Base-by-base conservation (phyloP, 2,888 invertebrate genomes). In the Leptinotarsa rubiginosa region DNA sequence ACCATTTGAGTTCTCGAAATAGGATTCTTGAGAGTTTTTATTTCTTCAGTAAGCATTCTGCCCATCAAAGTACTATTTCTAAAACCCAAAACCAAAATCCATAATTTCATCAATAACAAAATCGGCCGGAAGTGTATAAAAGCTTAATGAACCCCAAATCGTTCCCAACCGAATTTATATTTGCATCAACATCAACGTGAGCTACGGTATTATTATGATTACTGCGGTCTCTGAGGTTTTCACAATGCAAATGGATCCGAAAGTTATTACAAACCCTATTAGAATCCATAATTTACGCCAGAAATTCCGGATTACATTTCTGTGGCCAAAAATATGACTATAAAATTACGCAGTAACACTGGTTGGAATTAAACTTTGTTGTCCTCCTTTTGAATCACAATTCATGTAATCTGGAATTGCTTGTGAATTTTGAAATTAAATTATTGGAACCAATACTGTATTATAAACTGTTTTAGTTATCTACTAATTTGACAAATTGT, bases 171-270 rank as follows among this genome's bases (percentile, higher is more conserved):
- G 0, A 52, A 7, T 5, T 52, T 52, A 52, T 52, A 52, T 52
- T 52, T 16, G 50, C n/a, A 52, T n/a, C 16, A 52, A n/a, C 50
- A 52, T n/a, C 50, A 52, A 18, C 50, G 50, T 16, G 50, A 52
- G 50, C 50, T n/a, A 52, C 41, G 41, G 41, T 41, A 41, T 52
- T 52, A 52, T 52, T 52, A 18, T 52, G n/a, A 52, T 52, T 52
- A n/a, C 50, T n/a, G 50, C 18, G 16, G 16, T 52, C 16, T 52
- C 50, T 52, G 50, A n/a, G 50, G 50, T 52, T 52, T 52, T 52
- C 50, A 16, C 50, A n/a, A 16, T 52, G 50, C 16, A 52, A 52
- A 52, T 52, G 50, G 50, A 52, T 52, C 10, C 7, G 16, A n/a
- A n/a, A n/a, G 50, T 52, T 18, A n/a, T 3, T 16, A n/a, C 50